These are phyloP conservation scores for Prionchulus punctatus DNA, from an alignment of 2,888 invertebrate genomes.

Conservation along the genomic window DNA sequence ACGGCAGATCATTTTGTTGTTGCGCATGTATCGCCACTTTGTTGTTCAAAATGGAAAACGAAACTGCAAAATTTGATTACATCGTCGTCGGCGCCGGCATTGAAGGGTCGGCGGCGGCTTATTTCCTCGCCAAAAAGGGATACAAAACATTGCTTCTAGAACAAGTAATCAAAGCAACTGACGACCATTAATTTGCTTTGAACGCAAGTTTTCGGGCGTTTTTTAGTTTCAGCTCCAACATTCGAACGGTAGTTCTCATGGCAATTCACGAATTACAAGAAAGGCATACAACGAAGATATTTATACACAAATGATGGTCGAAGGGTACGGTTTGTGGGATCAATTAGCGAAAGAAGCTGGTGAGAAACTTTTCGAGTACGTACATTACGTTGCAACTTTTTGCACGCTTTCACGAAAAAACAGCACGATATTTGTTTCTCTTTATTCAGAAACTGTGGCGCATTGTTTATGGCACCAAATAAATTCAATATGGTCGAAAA, in stretches of 20 bases:
- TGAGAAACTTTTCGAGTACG: constrained; percentile 21
- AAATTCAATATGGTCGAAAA: neutral
- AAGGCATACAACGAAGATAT: constrained; percentile 28
- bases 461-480: neutral
- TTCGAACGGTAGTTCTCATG: constrained; percentile 35
- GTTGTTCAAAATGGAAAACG: no score
- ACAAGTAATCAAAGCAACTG: constrained; percentile 26
- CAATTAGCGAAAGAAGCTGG: constrained; percentile 28
- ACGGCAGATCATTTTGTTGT: no score
- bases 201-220: neutral
- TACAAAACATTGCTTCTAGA: constrained; percentile 29
- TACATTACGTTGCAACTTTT: neutral
- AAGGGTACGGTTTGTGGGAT: constrained; percentile 29
- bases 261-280: constrained; percentile 33
- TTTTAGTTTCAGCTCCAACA: constrained; percentile 34
- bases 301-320: constrained; percentile 33
- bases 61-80: constrained; percentile 12
- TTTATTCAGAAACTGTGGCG: constrained; percentile 12
- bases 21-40: no score
- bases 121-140: constrained; percentile 26
- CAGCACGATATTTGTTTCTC: no score
- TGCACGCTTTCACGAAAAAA: neutral
- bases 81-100: constrained; percentile 34
- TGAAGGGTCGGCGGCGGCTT: constrained; percentile 33
- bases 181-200: no score